Evolutionary conservation across 1,140 invertebrate genomes (phyloP), one percentile per base, ranked within the genome.

Genomic region (Chymomyza costata): DNA sequence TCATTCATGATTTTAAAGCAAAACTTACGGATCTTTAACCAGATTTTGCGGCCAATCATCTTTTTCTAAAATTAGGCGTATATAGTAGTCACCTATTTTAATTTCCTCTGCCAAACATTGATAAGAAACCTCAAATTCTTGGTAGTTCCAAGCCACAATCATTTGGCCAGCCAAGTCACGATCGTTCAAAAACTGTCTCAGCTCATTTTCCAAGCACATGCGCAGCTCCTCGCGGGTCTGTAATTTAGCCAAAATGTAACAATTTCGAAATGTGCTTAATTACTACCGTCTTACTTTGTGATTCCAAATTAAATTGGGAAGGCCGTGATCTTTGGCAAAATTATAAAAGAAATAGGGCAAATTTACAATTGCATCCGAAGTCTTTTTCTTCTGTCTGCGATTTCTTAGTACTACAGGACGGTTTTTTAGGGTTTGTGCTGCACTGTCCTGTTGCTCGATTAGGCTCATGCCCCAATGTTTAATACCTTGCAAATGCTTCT

Each of bases 271-370:
- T n/a, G n/a, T n/a, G n/a, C 25, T 28, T 10, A 28, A 11, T 34
- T n/a, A 11, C 13, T 5, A 21, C 2, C 0, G 2, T 17, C n/a
- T 15, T 28, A 71, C 94, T 86, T 97, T 97, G 80, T 97, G 96
- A 88, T 99, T 99, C 98, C 98, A 99, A 69, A 99, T 98, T 5
- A 99, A 89, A 88, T 99, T 98, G 3, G 98, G 95, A 84, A 97
- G 89, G 18, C 95, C 91, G 86, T 99, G 97, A 88, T 99, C 97
- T 84, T 93, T 90, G 82, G 91, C 92, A 87, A 99, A 99, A 85
- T 97, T 94, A 83, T 97, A 97, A 86, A 97, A 99, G 87, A 99
- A 98, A 41, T 97, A 88, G 17, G 90, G 89, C 93, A 96, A 96
- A 88, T 99, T 99, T 10, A 85, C 63, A 45, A 85, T 53, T 6